These are phyloP conservation scores for Autographa gamma DNA, from an alignment of 2,888 invertebrate genomes.

Conservation along the genomic window DNA sequence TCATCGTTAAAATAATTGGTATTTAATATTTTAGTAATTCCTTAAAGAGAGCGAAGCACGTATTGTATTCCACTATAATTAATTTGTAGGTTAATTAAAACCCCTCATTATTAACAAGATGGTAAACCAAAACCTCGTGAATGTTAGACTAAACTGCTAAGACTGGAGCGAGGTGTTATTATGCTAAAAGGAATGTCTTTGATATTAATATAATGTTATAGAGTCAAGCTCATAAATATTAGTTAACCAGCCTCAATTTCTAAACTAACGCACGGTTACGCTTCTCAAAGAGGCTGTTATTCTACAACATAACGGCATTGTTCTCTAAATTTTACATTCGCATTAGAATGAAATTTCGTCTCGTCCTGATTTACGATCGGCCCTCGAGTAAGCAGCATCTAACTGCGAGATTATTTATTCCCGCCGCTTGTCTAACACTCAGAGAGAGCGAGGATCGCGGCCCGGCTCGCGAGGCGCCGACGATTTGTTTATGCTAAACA, in stretches of 20 bases:
- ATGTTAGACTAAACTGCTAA: constrained; percentile 3
- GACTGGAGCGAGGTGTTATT: constrained; percentile 32
- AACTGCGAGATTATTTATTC: constrained; percentile 83
- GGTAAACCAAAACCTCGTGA: constrained; percentile 21
- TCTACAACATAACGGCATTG: constrained; percentile 74
- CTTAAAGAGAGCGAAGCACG: background rate
- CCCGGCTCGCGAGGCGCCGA: constrained; percentile 42
- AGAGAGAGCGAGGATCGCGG: constrained; percentile 30
- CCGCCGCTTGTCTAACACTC: constrained; percentile 72
- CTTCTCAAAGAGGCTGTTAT: constrained; percentile 70
- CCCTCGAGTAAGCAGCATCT: constrained; percentile 74
- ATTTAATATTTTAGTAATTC: background rate
- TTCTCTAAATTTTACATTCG: constrained; percentile 82
- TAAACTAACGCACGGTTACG: constrained; percentile 73
- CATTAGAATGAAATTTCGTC: constrained; percentile 82
- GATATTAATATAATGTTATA: constrained; percentile 43
- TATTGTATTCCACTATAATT: constrained; percentile 4
- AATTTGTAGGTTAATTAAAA: constrained; percentile 16
- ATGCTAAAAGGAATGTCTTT: constrained; percentile 46
- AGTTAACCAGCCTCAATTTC: constrained; percentile 71
- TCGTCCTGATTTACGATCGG: constrained; percentile 81
- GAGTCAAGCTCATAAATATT: constrained; percentile 53
- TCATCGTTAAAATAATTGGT: background rate
- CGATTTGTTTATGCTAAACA: constrained; percentile 85
- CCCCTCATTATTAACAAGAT: constrained; percentile 39